Base-by-base conservation (phyloP, 2,888 invertebrate species). In the Hylaea fasciaria region DNA sequence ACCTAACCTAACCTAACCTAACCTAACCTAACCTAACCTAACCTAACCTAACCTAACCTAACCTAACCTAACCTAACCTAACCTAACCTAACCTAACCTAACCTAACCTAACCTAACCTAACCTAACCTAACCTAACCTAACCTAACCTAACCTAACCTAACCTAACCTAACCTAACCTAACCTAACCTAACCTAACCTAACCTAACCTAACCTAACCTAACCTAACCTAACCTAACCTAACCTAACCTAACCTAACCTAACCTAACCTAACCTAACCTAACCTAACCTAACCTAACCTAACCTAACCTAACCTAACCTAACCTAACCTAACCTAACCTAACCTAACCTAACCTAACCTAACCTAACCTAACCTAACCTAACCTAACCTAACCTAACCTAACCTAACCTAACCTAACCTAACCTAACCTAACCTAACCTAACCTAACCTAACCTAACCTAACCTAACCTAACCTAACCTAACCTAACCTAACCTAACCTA, bases 1-100 rank as follows among this genome's bases (percentile, higher is more conserved):
- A 37, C 37, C 37, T 37, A 37, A 37, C 37, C 37, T 37, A 37
- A 37, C 37, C 37, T 37, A 37, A 37, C 37, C 37, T 37, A 37
- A 37, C 37, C 37, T 37, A 37, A 37, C 37, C 37, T 37, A 37
- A 37, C 37, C 37, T 37, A 37, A 37, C 37, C 37, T 37, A 37
- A 37, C 37, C 37, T 37, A 37, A 37, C 37, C 37, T 37, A 37
- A 37, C 37, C 37, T 37, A 37, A 37, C 37, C 37, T 37, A 37
- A 37, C 37, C 37, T 37, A 37, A 37, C 37, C 37, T 37, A 37
- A 37, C 37, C 37, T 37, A 37, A 37, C 37, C 37, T 37, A 37
- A 37, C 37, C 37, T 37, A 37, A 37, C 37, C 37, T 37, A 37
- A 37, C 37, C 37, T 37, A 37, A 37, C 37, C 37, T 37, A 37